Base-by-base conservation (phyloP, 1,140 invertebrate genomes). In the Himalopsyche phryganea region DNA sequence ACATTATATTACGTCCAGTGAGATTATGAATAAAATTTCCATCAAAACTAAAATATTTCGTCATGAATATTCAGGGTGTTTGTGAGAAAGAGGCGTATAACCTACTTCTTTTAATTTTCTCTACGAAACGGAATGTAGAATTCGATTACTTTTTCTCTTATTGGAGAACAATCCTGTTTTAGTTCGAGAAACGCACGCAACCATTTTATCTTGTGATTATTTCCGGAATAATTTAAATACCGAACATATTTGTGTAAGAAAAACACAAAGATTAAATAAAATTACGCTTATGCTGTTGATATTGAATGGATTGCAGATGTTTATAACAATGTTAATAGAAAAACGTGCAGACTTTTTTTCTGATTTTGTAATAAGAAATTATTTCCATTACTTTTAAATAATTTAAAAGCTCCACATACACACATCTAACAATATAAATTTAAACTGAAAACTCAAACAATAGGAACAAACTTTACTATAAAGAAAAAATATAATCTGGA, bases 181-280 rank as follows among this genome's bases (percentile, higher is more conserved):
- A 45, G 10, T 45, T 45, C 13, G 11, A 4, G 38, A 40, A 45
- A 45, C 42, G 42, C 42, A 45, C 42, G 42, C 42, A 28, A 28
- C 4, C 42, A 45, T 15, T 45, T 17, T 45, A 45, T 45, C 42
- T 45, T 45, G 42, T 45, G 13, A 45, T 45, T 45, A 45, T 45
- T 45, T 45, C 42, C 42, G 42, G 42, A 45, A 19, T 45, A n/a
- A 45, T 45, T 45, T 17, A 17, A 15, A 45, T 19, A 6, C 15
- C 38, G 3, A 13, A 3, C 38, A 40, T 40, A 13, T 40, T 40
- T 15, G 15, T 40, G 11, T 6, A 5, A 11, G 38, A 3, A 11
- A 40, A 40, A 40, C 38, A 40, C 38, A 15, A 11, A 28, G 9
- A 28, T 5, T 28, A 28, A 28, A 28, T 28, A 28, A 28, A 28